Percentiles rank a stretch among this genome's conserved stretches.
Conservation (phyloP, 2,113 vertebrate genomes). For the Epinephelus cyanopodus region DNA sequence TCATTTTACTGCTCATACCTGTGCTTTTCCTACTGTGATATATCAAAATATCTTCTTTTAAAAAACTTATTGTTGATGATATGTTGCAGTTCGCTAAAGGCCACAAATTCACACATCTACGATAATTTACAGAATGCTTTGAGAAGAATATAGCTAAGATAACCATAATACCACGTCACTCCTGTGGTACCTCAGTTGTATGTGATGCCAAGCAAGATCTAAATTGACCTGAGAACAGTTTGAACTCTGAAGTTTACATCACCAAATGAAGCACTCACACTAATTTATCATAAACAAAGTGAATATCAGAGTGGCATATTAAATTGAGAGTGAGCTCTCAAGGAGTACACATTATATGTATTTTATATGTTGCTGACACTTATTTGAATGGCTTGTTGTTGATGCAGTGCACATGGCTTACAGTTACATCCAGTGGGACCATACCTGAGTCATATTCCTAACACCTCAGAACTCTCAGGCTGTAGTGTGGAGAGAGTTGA, state of each 20-base stretch:
- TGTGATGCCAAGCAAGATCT: background rate
- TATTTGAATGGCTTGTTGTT: background rate
- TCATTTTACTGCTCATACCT: no score
- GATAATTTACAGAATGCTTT: no score
- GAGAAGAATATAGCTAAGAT: no score
- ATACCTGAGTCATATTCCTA: background rate
- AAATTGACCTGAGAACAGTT: background rate
- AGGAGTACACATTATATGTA: background rate
- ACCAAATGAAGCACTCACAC: background rate
- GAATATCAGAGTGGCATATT: background rate
- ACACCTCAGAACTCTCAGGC: background rate
- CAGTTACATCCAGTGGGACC: background rate
- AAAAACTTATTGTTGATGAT: no score
- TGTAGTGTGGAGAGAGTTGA: background rate
- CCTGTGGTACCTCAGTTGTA: background rate
- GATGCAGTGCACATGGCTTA: background rate
- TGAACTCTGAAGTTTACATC: background rate
- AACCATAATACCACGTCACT: background rate
- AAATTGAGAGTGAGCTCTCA: no score
- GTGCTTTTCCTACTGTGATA: no score
- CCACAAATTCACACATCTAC: no score
- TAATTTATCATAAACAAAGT: background rate
- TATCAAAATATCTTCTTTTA: no score
- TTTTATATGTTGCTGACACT: background rate
- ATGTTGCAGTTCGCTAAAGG: no score